phyloP scores from a whole-genome alignment of 2,797 vertebrate species.

The Melanotaenia pygmaea region DNA sequence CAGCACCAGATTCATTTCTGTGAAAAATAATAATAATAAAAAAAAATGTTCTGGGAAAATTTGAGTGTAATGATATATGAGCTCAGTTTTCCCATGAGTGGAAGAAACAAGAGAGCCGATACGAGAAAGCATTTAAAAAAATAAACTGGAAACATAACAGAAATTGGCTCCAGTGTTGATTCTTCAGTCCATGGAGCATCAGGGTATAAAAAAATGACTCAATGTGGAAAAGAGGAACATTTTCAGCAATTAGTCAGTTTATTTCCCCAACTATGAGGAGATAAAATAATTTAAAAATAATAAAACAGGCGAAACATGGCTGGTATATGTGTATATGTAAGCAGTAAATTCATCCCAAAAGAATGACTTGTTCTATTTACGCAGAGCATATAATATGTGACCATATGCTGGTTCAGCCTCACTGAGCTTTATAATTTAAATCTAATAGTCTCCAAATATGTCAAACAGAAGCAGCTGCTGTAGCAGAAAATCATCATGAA shows the following conservation, averaged over 20 bases:
- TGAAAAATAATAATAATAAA: background rate
- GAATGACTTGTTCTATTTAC: background rate
- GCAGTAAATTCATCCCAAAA: background rate
- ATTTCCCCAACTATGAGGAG: conserved; percentile 12
- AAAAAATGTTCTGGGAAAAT: conserved; percentile 16
- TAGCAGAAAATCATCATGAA: background rate
- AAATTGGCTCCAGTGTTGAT: conserved; percentile 53
- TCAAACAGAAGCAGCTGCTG: background rate
- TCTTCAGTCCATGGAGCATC: conserved; percentile 33
- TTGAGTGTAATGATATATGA: conserved; percentile 54
- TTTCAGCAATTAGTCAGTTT: conserved; percentile 51
- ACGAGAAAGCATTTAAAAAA: conserved; percentile 44
- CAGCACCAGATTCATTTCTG: background rate
- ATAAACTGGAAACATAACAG: conserved; percentile 57
- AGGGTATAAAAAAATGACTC: conserved; percentile 28
- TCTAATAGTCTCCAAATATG: background rate
- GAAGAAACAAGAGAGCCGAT: conserved; percentile 33
- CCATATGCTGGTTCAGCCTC: background rate
- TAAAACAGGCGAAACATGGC: background rate
- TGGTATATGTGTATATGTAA: background rate
- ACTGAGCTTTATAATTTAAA: background rate
- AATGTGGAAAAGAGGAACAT: conserved; percentile 19
- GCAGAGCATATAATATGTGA: background rate
- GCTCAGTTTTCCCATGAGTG: conserved; percentile 39
- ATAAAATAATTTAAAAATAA: conserved; percentile 30